Evolutionary conservation across 1,140 invertebrate species (phyloP).

Genomic region (Hycleus cichorii): DNA sequence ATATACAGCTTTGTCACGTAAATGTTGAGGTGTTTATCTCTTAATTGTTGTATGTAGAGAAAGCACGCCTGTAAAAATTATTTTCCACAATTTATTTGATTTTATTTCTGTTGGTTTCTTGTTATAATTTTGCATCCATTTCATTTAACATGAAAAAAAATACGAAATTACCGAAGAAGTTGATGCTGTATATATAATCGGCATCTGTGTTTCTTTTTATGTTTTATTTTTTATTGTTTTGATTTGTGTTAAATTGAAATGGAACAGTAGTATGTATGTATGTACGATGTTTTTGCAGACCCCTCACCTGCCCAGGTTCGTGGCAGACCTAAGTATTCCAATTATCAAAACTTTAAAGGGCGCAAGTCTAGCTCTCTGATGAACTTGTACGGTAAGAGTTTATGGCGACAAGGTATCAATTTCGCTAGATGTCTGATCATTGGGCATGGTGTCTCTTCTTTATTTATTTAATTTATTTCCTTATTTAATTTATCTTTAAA

Average conservation of each 20-base stretch:
- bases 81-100: not conserved
- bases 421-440: too few relatives aligned
- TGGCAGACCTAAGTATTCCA: slow-evolving; percentile 73
- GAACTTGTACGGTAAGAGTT: slow-evolving; percentile 84
- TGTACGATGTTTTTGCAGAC: slow-evolving; percentile 46
- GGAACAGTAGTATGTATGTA: slow-evolving; percentile 47
- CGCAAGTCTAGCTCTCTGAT: slow-evolving; percentile 89
- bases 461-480: too few relatives aligned
- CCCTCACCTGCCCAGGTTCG: slow-evolving; percentile 65
- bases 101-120: not conserved
- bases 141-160: not conserved
- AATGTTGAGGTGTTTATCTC: too few relatives aligned
- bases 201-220: not conserved
- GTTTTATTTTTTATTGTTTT: not conserved
- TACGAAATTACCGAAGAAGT: too few relatives aligned
- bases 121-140: slow-evolving; percentile 6
- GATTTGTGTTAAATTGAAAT: slow-evolving; percentile 16
- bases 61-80: too few relatives aligned
- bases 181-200: too few relatives aligned
- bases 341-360: slow-evolving; percentile 77
- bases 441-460: too few relatives aligned
- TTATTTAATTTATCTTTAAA: too few relatives aligned
- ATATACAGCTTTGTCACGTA: too few relatives aligned
- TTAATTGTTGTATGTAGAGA: too few relatives aligned
- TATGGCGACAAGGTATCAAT: too few relatives aligned